These are phyloP conservation scores for Cephus pygmeus DNA, from an alignment of 2,888 invertebrate species.

Conservation along the genomic window DNA sequence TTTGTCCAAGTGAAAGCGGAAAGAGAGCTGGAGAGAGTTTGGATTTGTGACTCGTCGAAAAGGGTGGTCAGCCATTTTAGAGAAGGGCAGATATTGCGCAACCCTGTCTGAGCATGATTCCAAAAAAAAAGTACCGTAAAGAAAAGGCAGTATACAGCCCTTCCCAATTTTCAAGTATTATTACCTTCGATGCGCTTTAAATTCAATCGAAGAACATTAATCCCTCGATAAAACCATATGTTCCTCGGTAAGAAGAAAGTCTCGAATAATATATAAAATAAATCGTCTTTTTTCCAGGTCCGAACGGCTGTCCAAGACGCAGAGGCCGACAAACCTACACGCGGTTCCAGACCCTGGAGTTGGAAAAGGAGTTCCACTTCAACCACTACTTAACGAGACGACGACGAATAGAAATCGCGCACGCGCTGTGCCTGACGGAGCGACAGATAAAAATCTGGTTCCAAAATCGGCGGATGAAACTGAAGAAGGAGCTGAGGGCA, in stretches of 20 bases:
- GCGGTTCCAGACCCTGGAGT: conserved; percentile 96
- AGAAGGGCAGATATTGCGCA: conserved; percentile 10
- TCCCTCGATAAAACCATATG: not conserved
- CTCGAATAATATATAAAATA: not conserved
- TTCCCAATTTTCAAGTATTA: not conserved
- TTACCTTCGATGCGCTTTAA: not conserved
- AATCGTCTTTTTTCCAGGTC: conserved; percentile 77
- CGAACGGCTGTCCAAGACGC: conserved; percentile 93
- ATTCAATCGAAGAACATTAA: not conserved
- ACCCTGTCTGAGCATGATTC: not conserved
- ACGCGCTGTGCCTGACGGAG: conserved; percentile 94
- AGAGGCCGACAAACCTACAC: conserved; percentile 98
- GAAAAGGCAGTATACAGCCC: not conserved
- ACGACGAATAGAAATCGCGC: conserved; percentile 96
- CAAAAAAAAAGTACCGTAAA: not conserved
- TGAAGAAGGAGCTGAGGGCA: conserved; percentile 94
- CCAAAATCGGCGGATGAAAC: conserved; percentile 96
- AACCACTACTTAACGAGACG: conserved; percentile 97
- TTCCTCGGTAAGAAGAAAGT: not conserved
- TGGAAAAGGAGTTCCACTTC: conserved; percentile 99
- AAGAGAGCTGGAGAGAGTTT: conserved; percentile 34
- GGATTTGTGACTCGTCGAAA: conserved; percentile 32
- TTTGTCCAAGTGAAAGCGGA: conserved; percentile 53
- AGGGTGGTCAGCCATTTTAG: conserved; percentile 13
- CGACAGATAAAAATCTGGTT: conserved; percentile 98